Evolutionary conservation across 1,140 invertebrate genomes (phyloP).

Genomic region (Mesaphorura yosii): DNA sequence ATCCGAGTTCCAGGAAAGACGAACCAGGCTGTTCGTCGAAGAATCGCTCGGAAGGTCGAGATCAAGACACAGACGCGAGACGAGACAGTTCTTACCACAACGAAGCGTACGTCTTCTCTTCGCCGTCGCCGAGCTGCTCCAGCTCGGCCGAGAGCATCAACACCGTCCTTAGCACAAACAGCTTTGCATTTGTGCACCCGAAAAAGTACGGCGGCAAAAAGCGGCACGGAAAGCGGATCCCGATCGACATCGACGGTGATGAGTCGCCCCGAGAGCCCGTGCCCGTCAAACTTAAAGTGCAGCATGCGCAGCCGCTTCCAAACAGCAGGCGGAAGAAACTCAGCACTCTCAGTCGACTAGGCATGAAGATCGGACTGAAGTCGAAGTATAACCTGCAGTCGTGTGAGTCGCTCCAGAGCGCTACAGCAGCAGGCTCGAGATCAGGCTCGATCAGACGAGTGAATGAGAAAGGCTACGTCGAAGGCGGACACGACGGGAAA

Average conservation of each 20-base stretch:
- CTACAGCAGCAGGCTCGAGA: not conserved
- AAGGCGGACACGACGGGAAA: not conserved
- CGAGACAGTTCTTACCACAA: too few relatives aligned
- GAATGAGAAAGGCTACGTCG: not conserved
- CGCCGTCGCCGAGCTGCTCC: too few relatives aligned
- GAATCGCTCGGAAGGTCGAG: too few relatives aligned
- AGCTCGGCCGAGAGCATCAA: too few relatives aligned
- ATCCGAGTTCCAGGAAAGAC: too few relatives aligned
- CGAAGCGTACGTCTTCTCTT: too few relatives aligned
- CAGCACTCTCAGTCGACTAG: constrained; percentile 21
- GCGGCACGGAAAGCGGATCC: constrained; percentile 24
- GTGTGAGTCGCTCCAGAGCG: constrained; percentile 25
- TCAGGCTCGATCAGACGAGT: not conserved
- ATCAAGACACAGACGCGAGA: too few relatives aligned
- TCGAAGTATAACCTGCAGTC: constrained; percentile 31
- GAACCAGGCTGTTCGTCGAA: too few relatives aligned
- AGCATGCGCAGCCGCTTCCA: not conserved
- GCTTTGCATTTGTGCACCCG: constrained; percentile 25
- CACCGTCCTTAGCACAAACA: constrained; percentile 22
- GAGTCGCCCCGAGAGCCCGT: not conserved
- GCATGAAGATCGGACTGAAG: constrained; percentile 27
- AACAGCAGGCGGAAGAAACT: constrained; percentile 12
- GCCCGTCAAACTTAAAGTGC: not conserved
- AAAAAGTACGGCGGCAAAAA: constrained; percentile 14
- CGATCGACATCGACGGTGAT: constrained; percentile 9